phyloP scores from a whole-genome alignment of 2,888 invertebrate genomes.

The Epinotia ramella region DNA sequence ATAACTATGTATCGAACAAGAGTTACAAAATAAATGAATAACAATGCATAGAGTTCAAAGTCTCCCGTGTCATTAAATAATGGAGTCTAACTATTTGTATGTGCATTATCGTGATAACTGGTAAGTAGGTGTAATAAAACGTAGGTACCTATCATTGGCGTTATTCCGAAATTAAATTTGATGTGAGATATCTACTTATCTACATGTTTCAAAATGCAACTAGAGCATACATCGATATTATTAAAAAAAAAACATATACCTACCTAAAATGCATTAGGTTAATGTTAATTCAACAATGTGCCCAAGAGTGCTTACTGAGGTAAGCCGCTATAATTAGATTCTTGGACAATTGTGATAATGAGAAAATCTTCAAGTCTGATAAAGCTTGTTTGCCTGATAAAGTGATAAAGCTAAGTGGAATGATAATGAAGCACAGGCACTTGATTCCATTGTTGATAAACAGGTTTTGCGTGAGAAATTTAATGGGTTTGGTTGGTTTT shows the following conservation, averaged over 20 bases:
- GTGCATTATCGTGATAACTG: background rate
- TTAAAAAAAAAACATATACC: background rate
- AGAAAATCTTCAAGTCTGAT: conserved; percentile 61
- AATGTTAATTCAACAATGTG: conserved; percentile 6
- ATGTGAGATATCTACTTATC: too few species aligned
- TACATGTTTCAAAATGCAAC: too few species aligned
- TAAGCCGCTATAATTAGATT: conserved; percentile 36
- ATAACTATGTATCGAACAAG: background rate
- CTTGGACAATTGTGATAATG: conserved; percentile 53
- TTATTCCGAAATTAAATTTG: too few species aligned
- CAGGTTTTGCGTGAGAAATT: conserved; percentile 30
- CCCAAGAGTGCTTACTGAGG: conserved; percentile 25
- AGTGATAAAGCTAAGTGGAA: conserved; percentile 59
- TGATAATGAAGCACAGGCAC: conserved; percentile 49
- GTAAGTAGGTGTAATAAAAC: too few species aligned
- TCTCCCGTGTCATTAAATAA: too few species aligned
- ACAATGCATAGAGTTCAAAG: too few species aligned
- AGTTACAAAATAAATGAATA: too few species aligned
- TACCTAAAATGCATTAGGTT: background rate
- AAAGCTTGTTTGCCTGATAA: conserved; percentile 64
- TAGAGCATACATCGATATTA: too few species aligned
- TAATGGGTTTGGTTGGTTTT: background rate
- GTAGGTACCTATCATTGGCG: too few species aligned
- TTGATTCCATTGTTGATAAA: conserved; percentile 34
- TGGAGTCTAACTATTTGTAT: background rate